Evolutionary conservation across 2,113 vertebrate genomes (phyloP).

Genomic region (Centropristis striata): DNA sequence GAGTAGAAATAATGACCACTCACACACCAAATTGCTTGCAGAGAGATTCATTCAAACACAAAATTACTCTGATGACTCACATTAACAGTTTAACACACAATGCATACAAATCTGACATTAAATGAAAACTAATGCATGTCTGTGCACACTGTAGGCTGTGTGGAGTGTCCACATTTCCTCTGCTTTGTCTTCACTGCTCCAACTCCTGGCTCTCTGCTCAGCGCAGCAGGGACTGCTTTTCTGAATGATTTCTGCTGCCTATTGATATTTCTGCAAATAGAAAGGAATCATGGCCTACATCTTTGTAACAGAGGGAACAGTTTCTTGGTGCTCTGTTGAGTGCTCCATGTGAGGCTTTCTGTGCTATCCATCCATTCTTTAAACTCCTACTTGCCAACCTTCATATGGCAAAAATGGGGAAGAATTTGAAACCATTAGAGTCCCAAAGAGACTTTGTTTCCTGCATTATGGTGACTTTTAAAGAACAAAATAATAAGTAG

Average conservation of each 20-base stretch:
- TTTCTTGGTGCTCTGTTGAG: conserved; percentile 14
- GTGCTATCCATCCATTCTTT: background rate
- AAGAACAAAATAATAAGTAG: too few species aligned
- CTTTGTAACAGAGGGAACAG: conserved; percentile 25
- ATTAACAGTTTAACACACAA: conserved; percentile 37
- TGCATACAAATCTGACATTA: background rate
- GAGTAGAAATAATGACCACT: conserved; percentile 44
- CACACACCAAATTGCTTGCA: conserved; percentile 11
- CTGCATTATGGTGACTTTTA: too few species aligned
- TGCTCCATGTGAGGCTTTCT: background rate
- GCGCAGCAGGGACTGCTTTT: background rate
- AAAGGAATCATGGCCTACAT: background rate
- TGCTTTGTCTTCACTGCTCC: conserved; percentile 6
- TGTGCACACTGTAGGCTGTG: background rate
- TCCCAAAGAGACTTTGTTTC: too few species aligned
- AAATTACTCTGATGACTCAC: conserved; percentile 1
- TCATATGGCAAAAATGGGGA: too few species aligned
- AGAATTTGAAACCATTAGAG: too few species aligned
- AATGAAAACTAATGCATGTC: conserved; percentile 1
- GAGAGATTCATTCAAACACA: conserved; percentile 19
- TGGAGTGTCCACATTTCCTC: background rate
- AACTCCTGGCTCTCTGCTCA: conserved; percentile 12
- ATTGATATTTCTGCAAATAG: conserved; percentile 33
- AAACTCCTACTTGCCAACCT: too few species aligned
- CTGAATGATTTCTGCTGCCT: conserved; percentile 36